Evolutionary conservation across 2,113 vertebrate species (phyloP), one percentile per base, ranked within the genome.

Genomic region (Nothocercus nigrocapillus): DNA sequence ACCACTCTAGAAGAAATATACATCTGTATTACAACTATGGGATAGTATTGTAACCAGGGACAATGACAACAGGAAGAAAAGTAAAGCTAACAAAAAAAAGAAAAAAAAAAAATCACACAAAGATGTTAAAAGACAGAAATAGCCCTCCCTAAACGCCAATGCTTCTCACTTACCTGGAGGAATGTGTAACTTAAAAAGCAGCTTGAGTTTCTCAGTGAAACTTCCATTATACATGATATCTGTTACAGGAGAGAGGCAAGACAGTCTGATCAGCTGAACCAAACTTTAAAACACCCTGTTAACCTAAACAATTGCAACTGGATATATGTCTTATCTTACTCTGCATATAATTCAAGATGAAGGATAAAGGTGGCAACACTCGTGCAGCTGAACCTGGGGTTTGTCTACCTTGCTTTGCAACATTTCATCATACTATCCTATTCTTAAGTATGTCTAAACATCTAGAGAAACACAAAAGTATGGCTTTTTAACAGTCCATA

Each of bases 161-260:
- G 2, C 36, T 45, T 85, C 62, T 81, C 25, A 96, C 98, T 98
- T 96, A 99, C 99, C 99, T 97, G 99, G 98, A 90, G 98, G 99
- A 88, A 99, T 98, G 93, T 99, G 99, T 88, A 99, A 96, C 96
- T 99, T 99, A 98, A 99, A 99, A 95, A 99, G 98, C 86, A 99
- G 97, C 83, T 99, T 99, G 96, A 99, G 98, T 96, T 99, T 99
- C 85, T 99, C 98, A 93, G 99, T 99, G 97, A 99, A 99, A 62
- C 98, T 99, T 95, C 98, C 98, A 70, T 98, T 98, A 95, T 99
- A 99, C 95, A 99, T 97, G 44, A 97, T 97, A 96, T 99, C 99
- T 99, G 98, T 94, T n/a, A 84, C 88, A 96, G 34, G 63, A 81
- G 80, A 92, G 67, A 36, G 24, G 56, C 22, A 88, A 88, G 22